Conservation (phyloP, 2,888 invertebrate species). For the Tenthredo notha region DNA sequence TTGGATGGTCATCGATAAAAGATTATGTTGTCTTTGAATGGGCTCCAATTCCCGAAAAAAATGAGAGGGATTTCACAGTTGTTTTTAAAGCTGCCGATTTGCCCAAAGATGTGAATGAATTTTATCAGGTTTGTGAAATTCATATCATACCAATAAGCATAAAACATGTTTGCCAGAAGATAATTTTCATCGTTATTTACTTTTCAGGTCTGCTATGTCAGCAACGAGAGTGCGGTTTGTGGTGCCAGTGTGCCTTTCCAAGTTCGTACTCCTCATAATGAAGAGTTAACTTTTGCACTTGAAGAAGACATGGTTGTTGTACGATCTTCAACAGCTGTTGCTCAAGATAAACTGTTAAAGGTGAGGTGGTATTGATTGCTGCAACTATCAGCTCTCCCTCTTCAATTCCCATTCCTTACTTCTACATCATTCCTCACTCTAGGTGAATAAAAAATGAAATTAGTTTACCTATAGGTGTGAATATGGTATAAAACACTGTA, state of each 20-base stretch:
- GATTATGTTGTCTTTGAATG: slow-evolving; percentile 75
- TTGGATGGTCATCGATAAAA: slow-evolving; percentile 75
- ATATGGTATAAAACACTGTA: background rate
- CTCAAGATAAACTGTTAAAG: slow-evolving; percentile 43
- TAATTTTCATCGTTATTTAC: background rate
- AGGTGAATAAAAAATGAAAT: background rate
- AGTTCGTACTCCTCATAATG: slow-evolving; percentile 61
- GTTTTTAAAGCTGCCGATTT: slow-evolving; percentile 64
- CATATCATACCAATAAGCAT: background rate
- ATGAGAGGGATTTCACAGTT: slow-evolving; percentile 45
- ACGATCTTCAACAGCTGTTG: slow-evolving; percentile 44
- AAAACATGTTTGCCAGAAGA: background rate
- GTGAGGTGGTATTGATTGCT: slow-evolving; percentile 1
- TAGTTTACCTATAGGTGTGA: background rate
- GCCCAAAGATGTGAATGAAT: slow-evolving; percentile 70
- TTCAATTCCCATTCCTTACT: background rate
- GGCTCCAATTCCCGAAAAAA: slow-evolving; percentile 63
- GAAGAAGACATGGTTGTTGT: slow-evolving; percentile 46
- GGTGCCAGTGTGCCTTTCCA: slow-evolving; percentile 75
- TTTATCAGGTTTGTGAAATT: slow-evolving; percentile 72
- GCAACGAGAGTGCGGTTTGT: slow-evolving; percentile 72
- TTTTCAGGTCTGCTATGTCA: slow-evolving; percentile 66
- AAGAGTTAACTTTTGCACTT: slow-evolving; percentile 48
- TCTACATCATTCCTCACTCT: background rate
- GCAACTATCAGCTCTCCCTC: background rate